Base-by-base conservation (phyloP, 2,113 vertebrate species). In the Phalacrocorax aristotelis region DNA sequence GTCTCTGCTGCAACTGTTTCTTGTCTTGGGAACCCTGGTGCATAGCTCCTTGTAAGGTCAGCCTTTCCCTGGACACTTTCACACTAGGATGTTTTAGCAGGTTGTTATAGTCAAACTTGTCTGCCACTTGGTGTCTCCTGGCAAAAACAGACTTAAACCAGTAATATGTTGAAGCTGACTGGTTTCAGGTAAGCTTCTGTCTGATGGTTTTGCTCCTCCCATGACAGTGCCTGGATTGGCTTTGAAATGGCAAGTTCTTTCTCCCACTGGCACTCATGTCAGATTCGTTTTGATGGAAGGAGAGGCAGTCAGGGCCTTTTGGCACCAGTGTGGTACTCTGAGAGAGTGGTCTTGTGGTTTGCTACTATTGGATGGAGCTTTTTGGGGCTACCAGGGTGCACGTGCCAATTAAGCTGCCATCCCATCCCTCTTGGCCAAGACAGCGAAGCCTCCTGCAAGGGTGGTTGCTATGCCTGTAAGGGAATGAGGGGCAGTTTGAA, bases 111-210 rank as follows among this genome's bases (percentile, higher is more conserved):
- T 46, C 72, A 54, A 25, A 46, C 5, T 29, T 34, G 16, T 22
- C 40, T 11, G 85, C 22, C 14, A 36, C 10, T 83, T 48, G 46
- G 60, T 36, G 18, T 38, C 77, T 72, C 32, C 44, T 34, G 57
- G 26, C 11, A 65, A 79, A 46, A 79, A 20, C 1, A 54, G 52
- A 34, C 23, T 62, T n/a, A 32, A 42, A 52, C 2, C 46, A 74
- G 13, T 21, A 29, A 44, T 8, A 10, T 0, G 1, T 14, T 23
- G n/a, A 49, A 62, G 70, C 8, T 5, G 20, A 7, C 34, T 8
- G n/a, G 32, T 22, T 32, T 16, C 7, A 13, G 27, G 23, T 13
- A 21, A 69, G 36, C 16, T 76, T n/a, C 40, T 29, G 8, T 20
- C 38, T 10, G n/a, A 30, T 36, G 75, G 36, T 34, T 80, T 85